Evolutionary conservation across 2,797 vertebrate genomes (phyloP).

Genomic region (Sternarchorhynchus goeldii): DNA sequence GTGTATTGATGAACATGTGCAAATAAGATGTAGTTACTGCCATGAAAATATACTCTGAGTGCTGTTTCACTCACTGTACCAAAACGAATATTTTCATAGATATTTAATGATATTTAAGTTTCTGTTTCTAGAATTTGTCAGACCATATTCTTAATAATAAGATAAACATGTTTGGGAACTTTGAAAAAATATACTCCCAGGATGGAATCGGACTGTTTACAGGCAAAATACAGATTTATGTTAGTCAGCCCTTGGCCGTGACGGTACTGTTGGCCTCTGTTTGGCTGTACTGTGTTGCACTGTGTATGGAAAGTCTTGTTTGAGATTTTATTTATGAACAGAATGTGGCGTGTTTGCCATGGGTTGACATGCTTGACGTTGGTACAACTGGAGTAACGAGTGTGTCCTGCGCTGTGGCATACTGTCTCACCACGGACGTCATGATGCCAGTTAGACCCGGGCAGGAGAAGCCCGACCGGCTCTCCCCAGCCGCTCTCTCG

Average conservation of each 20-base stretch:
- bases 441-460: neutral
- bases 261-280: neutral
- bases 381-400: neutral
- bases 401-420: neutral
- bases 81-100: constrained; percentile 17
- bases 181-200: neutral
- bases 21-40: constrained; percentile 4
- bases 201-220: neutral
- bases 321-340: neutral
- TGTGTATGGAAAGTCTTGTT: neutral
- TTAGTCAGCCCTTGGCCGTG: neutral
- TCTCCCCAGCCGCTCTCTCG: neutral
- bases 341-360: neutral
- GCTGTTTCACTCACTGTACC: neutral
- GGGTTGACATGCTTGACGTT: neutral
- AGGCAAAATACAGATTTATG: neutral
- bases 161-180: neutral
- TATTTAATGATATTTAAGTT: neutral
- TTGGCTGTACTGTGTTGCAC: neutral
- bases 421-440: too few species aligned
- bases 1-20: neutral
- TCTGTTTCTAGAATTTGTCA: neutral
- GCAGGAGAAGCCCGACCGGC: neutral
- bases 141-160: neutral
- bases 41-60: constrained; percentile 1